phyloP scores from a whole-genome alignment of 2,888 invertebrate genomes.

The Pharmacophagus antenor region DNA sequence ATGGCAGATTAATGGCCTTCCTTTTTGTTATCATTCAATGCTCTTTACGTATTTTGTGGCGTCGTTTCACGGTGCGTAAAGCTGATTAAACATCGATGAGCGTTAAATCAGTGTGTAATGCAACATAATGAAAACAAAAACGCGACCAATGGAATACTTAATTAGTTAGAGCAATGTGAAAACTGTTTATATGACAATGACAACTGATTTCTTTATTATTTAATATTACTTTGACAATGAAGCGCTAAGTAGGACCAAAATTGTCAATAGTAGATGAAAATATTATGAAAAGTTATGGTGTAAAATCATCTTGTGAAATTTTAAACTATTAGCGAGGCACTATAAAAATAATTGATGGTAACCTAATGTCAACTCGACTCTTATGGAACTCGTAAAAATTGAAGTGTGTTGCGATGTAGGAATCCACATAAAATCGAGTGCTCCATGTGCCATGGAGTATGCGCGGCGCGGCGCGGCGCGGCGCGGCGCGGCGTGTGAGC shows the following conservation, averaged over 20 bases:
- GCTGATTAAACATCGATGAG: slow-evolving; percentile 68
- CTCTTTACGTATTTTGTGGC: slow-evolving; percentile 73
- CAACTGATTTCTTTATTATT: not conserved
- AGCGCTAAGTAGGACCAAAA: not conserved
- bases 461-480: slow-evolving; percentile 37
- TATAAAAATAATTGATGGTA: slow-evolving; percentile 64
- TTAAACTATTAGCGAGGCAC: slow-evolving; percentile 50
- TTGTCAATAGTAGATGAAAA: not conserved
- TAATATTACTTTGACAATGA: not conserved
- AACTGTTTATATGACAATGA: slow-evolving; percentile 9
- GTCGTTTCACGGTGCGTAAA: slow-evolving; percentile 77
- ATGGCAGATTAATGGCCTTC: slow-evolving; percentile 74
- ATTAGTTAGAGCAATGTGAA: not conserved
- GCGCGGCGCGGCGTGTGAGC: slow-evolving; percentile 51
- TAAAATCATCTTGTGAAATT: not conserved
- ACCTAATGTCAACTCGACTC: slow-evolving; percentile 56
- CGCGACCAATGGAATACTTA: not conserved
- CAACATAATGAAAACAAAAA: slow-evolving; percentile 44
- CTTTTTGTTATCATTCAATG: slow-evolving; percentile 73
- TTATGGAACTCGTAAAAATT: slow-evolving; percentile 68
- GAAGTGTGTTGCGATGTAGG: slow-evolving; percentile 67
- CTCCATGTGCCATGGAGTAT: no score
- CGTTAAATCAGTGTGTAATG: slow-evolving; percentile 62
- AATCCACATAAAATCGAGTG: slow-evolving; percentile 66
- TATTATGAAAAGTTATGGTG: not conserved